Percentiles rank a stretch among this genome's conserved stretches.
phyloP scores from a whole-genome alignment of 2,888 invertebrate genomes.

The Machimus rusticus region DNA sequence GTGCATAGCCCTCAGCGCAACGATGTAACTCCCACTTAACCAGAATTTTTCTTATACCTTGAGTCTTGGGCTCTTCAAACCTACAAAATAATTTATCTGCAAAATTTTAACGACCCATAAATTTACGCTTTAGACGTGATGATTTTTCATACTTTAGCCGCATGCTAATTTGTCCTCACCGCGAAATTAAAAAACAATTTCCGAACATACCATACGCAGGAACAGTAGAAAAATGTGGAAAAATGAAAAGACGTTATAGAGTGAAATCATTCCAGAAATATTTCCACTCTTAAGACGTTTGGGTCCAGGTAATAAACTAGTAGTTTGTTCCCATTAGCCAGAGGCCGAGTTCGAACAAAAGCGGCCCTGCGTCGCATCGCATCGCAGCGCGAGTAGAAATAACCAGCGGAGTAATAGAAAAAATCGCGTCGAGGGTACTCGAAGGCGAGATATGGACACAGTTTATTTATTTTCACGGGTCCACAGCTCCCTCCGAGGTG shows the following conservation, averaged over 20 bases:
- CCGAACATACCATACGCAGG: background rate
- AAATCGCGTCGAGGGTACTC: background rate
- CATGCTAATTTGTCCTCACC: background rate
- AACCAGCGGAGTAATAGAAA: constrained; percentile 1
- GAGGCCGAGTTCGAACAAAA: background rate
- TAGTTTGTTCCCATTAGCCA: background rate
- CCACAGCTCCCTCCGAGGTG: background rate
- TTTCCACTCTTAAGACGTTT: background rate
- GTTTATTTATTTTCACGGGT: constrained; percentile 24
- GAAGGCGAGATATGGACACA: background rate
- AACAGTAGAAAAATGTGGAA: background rate
- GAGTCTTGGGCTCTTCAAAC: background rate
- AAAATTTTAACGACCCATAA: background rate
- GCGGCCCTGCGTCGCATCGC: background rate
- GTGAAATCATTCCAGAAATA: background rate
- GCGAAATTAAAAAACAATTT: background rate
- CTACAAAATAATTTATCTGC: background rate
- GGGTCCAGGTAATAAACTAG: background rate
- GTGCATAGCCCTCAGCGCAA: too few species aligned
- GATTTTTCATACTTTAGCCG: background rate
- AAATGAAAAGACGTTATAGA: background rate
- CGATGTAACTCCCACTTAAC: background rate
- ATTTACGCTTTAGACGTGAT: background rate
- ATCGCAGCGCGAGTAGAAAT: background rate
- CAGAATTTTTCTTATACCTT: background rate